Conservation (phyloP, 2,888 invertebrate species). For the Andrena trimmerana region DNA sequence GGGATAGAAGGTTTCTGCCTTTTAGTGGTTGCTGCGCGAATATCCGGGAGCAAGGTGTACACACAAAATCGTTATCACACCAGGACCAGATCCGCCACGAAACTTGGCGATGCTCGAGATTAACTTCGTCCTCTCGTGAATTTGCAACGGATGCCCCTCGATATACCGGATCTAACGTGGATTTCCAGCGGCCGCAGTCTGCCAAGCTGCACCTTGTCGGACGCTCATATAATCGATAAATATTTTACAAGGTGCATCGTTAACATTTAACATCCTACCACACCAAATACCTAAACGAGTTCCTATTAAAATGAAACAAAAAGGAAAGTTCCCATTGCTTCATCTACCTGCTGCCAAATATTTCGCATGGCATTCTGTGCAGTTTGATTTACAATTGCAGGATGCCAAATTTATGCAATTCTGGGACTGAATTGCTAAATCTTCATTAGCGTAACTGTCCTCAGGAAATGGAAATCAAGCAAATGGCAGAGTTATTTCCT, state of each 20-base stretch:
- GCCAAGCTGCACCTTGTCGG: background rate
- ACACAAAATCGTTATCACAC: constrained; percentile 55
- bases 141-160: constrained; percentile 53
- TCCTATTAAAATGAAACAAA: constrained; percentile 46
- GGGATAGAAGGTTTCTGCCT: constrained; percentile 6
- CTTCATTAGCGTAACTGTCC: no score
- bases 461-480: no score
- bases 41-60: constrained; percentile 25
- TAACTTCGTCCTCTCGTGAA: constrained; percentile 51
- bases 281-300: constrained; percentile 3
- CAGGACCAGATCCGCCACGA: constrained; percentile 19
- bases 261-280: constrained; percentile 39
- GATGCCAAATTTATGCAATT: no score
- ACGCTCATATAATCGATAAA: constrained; percentile 65
- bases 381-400: no score
- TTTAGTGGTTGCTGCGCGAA: constrained; percentile 30
- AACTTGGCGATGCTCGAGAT: constrained; percentile 43
- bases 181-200: constrained; percentile 32
- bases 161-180: constrained; percentile 56
- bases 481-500: background rate
- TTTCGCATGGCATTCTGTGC: constrained; percentile 4
- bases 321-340: constrained; percentile 26
- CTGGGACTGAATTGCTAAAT: no score
- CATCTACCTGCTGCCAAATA: constrained; percentile 39
- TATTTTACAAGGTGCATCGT: constrained; percentile 66